Evolutionary conservation across 2,797 vertebrate genomes (phyloP).

Genomic region (Pseudochirops corinnae): DNA sequence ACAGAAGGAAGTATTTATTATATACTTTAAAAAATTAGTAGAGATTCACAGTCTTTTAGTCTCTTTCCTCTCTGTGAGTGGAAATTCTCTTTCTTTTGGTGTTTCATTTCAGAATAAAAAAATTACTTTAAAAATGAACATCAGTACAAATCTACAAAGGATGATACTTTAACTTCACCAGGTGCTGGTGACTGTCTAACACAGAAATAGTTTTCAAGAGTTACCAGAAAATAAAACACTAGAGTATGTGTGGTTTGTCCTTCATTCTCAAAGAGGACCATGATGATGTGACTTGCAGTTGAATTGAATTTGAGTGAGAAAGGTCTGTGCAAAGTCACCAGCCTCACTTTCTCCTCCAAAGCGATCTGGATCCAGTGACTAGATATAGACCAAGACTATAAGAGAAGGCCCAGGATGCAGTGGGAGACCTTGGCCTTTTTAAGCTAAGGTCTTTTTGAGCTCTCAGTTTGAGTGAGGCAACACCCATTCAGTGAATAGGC

Average conservation of each 20-base stretch:
- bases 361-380: too few relatives aligned
- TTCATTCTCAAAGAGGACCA: too few relatives aligned
- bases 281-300: too few relatives aligned
- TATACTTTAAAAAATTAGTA: background rate
- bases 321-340: too few relatives aligned
- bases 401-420: too few relatives aligned
- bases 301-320: too few relatives aligned
- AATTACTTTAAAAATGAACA: background rate
- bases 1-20: background rate
- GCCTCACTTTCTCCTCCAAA: too few relatives aligned
- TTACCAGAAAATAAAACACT: background rate
- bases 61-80: background rate
- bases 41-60: background rate
- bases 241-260: background rate
- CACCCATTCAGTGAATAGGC: too few relatives aligned
- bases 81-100: background rate
- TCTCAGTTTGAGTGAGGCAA: too few relatives aligned
- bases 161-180: background rate
- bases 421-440: too few relatives aligned
- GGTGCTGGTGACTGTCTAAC: background rate
- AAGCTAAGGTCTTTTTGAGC: too few relatives aligned
- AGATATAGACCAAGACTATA: too few relatives aligned
- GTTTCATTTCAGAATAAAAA: background rate
- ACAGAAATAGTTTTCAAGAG: background rate
- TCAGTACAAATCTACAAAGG: background rate